These are phyloP conservation scores for Megaceryle torquata DNA, from an alignment of 2,113 vertebrate species.

Conservation along the genomic window DNA sequence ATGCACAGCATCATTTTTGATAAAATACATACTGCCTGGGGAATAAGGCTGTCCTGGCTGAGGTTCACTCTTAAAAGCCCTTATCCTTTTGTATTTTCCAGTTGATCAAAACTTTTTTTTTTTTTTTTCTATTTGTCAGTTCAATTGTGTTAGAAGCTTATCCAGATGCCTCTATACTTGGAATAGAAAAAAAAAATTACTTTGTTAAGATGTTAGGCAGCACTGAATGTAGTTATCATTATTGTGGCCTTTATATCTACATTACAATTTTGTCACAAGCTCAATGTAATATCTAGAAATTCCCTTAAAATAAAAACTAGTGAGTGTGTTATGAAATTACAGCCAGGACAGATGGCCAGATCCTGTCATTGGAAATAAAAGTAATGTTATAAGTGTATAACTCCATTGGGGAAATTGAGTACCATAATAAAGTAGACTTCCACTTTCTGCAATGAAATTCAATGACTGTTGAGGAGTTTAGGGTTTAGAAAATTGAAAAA, in stretches of 20 bases:
- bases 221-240: conserved; percentile 81
- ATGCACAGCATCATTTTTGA: conserved; percentile 38
- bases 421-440: conserved; percentile 88
- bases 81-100: conserved; percentile 61
- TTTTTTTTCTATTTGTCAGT: conserved; percentile 60
- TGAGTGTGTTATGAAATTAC: conserved; percentile 85
- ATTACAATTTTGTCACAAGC: conserved; percentile 84
- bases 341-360: conserved; percentile 85
- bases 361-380: conserved; percentile 88
- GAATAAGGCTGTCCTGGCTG: conserved; percentile 50
- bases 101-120: conserved; percentile 64
- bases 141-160: conserved; percentile 71
- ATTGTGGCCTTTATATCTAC: conserved; percentile 84
- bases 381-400: conserved; percentile 86
- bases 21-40: conserved; percentile 53
- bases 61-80: conserved; percentile 6
- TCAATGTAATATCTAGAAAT: conserved; percentile 82
- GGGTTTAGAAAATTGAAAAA: conserved; percentile 90
- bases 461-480: conserved; percentile 89
- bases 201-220: conserved; percentile 81
- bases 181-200: conserved; percentile 59
- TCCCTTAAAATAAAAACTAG: conserved; percentile 86
- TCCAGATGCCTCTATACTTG: conserved; percentile 47
- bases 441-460: conserved; percentile 84
- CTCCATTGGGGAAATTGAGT: conserved; percentile 86